Evolutionary conservation across 2,797 vertebrate species (phyloP).

Genomic region (Halcyon leucocephala): DNA sequence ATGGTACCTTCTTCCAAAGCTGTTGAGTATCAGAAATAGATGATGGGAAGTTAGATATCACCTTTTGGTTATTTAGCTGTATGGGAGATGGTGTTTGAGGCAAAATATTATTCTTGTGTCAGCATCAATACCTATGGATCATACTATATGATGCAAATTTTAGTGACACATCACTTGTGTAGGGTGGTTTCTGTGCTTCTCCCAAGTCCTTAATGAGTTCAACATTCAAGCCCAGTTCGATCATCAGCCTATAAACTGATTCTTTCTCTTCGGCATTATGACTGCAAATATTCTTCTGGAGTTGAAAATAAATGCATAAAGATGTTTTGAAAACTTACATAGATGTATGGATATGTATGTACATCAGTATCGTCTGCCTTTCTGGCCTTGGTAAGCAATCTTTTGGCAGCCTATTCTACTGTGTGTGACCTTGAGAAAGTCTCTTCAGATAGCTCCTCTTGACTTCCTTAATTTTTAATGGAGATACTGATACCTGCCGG

Average conservation of each 20-base stretch:
- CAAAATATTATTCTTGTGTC: not conserved
- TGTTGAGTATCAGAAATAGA: not conserved
- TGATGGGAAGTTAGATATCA: not conserved
- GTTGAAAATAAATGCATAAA: not conserved
- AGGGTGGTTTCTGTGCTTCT: not conserved
- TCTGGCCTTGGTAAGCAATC: not conserved
- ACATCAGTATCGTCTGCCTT: not conserved
- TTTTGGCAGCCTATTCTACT: not conserved
- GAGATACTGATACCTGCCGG: not conserved
- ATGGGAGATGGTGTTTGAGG: not conserved
- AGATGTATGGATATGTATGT: not conserved
- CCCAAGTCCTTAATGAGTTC: not conserved
- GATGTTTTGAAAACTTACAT: not conserved
- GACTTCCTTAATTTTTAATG: not conserved
- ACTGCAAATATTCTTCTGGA: not conserved
- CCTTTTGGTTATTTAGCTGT: not conserved
- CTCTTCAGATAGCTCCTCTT: not conserved
- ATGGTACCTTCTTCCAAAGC: not conserved
- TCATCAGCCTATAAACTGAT: not conserved
- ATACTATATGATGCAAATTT: not conserved
- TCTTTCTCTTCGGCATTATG: not conserved
- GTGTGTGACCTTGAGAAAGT: not conserved
- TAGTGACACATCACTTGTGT: not conserved
- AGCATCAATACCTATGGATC: not conserved
- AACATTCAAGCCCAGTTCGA: not conserved